Conservation (phyloP, 2,888 invertebrate species). For the Trissoscelio sp. region DNA sequence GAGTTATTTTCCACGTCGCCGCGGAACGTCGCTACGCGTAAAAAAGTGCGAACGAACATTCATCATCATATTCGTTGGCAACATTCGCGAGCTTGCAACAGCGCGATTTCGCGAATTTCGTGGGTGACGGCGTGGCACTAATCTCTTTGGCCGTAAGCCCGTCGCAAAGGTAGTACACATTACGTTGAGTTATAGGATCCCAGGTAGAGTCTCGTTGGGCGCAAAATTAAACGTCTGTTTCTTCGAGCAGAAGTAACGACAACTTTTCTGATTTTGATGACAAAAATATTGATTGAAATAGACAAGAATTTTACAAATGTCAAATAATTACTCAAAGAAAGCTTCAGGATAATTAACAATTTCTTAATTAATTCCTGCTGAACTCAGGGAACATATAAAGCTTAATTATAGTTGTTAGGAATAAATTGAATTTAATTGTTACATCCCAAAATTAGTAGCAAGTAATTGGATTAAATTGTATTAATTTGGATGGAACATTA, state of each 20-base stretch:
- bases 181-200: conserved; percentile 20
- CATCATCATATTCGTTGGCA: conserved; percentile 52
- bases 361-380: no score
- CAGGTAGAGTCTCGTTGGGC: conserved; percentile 20
- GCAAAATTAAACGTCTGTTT: conserved; percentile 39
- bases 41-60: conserved; percentile 32
- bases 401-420: no score
- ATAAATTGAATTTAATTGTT: no score
- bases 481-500: no score
- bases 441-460: no score
- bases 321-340: no score
- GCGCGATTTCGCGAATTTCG: conserved; percentile 49
- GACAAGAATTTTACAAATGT: no score
- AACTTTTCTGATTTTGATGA: no score
- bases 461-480: no score
- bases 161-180: conserved; percentile 39
- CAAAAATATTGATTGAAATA: no score
- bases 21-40: not conserved
- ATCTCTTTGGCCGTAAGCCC: conserved; percentile 75
- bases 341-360: no score
- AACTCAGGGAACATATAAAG: no score
- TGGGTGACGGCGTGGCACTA: conserved; percentile 72
- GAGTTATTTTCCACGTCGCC: conserved; percentile 43
- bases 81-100: conserved; percentile 26
- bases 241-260: conserved; percentile 16